Evolutionary conservation across 2,113 vertebrate genomes (phyloP), one percentile per base, ranked within the genome.

Genomic region (Heloderma charlesbogerti): DNA sequence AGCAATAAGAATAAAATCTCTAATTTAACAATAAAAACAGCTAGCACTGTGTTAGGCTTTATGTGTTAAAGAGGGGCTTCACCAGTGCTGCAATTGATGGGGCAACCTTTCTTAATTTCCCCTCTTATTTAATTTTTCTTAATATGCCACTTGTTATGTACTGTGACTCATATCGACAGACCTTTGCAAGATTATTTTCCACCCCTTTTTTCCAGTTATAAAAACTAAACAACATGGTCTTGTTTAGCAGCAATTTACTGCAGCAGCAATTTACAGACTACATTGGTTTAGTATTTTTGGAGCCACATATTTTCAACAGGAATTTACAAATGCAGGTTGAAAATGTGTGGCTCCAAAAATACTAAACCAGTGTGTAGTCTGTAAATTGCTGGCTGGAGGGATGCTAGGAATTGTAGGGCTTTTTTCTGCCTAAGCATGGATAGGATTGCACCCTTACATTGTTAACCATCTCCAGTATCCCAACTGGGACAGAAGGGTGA

Each of bases 231-330:
- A 90, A 89, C 91, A 10, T 43, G 16, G 4, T 54, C 91, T 93
- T 54, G 51, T 94, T 90, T 90, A 94, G 83, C 92, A 93, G 88
- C 10, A 72, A 90, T 89, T 93, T 89, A 92, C 93, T 94, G 89
- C 92, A 94, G 85, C 91, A 93, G 87, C 10, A 72, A 90, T 89
- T 93, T 89, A 91, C 89, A 95, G 92, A 91, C 90, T 93, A 91
- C 88, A 92, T 88, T 29, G 20, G 60, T n/a, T 71, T 85, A 84
- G 67, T 87, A 91, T 89, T 71, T 31, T 78, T 69, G 66, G 0
- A 12, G 31, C 80, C 31, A 66, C 79, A 51, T 54, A 54, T 89
- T 93, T 93, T 91, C 37, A 75, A 87, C n/a, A 91, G 66, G 57
- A 91, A 78, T 91, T 91, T 75, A 57, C 72, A 91, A 92, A 93